phyloP scores from a whole-genome alignment of 2,888 invertebrate genomes.

The Lydus trimaculatus region DNA sequence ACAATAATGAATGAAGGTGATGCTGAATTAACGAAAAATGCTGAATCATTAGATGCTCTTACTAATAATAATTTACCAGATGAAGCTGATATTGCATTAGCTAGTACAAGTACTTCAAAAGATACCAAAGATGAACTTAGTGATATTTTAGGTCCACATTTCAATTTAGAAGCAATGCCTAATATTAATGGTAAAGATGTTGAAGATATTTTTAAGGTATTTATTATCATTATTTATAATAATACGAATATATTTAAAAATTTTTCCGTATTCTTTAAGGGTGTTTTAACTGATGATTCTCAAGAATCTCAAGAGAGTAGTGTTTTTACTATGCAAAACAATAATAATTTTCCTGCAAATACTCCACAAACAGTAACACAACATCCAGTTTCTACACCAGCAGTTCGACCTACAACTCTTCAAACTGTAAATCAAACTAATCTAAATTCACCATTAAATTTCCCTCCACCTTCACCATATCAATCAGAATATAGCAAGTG shows the following conservation, averaged over 20 bases:
- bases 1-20: slow-evolving; percentile 72
- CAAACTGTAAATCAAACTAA: slow-evolving; percentile 62
- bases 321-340: slow-evolving; percentile 58
- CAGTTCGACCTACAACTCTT: slow-evolving; percentile 61
- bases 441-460: slow-evolving; percentile 74
- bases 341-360: slow-evolving; percentile 26
- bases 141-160: slow-evolving; percentile 72
- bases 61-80: slow-evolving; percentile 57
- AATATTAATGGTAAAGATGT: slow-evolving; percentile 92
- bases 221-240: neutral
- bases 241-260: neutral
- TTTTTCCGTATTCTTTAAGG: slow-evolving; percentile 54
- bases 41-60: slow-evolving; percentile 63
- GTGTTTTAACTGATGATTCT: slow-evolving; percentile 84
- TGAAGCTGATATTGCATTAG: slow-evolving; percentile 56
- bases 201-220: slow-evolving; percentile 84
- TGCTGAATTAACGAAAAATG: slow-evolving; percentile 64
- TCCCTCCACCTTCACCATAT: slow-evolving; percentile 78
- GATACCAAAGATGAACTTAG: slow-evolving; percentile 75
- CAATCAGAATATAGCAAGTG: slow-evolving; percentile 85
- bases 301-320: slow-evolving; percentile 81
- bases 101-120: slow-evolving; percentile 59
- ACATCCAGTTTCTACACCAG: slow-evolving; percentile 38
- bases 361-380: slow-evolving; percentile 33
- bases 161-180: slow-evolving; percentile 81